These are phyloP conservation scores for Labeo catla DNA, from an alignment of 2,113 vertebrate genomes.

Conservation along the genomic window DNA sequence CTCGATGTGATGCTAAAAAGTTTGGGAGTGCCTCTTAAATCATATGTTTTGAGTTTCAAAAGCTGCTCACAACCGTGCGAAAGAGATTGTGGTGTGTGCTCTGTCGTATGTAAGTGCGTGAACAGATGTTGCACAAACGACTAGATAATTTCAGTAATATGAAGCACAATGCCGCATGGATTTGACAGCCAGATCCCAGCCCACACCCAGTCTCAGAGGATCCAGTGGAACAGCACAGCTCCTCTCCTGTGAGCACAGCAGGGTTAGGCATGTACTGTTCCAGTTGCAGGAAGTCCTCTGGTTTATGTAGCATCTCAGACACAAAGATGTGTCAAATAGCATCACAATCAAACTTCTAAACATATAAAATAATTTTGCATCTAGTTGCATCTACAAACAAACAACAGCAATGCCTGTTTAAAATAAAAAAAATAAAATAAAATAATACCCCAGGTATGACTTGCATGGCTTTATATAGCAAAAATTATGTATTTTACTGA, in stretches of 20 bases:
- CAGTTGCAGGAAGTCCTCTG: constrained; percentile 52
- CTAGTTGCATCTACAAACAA: neutral
- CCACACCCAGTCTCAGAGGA: constrained; percentile 34
- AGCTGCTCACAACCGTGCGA: constrained; percentile 28
- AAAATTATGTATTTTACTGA: too few relatives aligned
- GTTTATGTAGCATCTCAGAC: constrained; percentile 57
- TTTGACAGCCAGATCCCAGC: constrained; percentile 21
- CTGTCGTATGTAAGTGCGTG: constrained; percentile 37
- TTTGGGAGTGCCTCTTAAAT: constrained; percentile 46
- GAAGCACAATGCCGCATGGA: constrained; percentile 3
- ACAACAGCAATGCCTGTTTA: neutral
- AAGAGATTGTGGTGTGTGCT: constrained; percentile 22
- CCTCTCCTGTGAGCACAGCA: constrained; percentile 21
- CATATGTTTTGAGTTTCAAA: constrained; percentile 56
- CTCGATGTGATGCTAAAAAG: constrained; percentile 11
- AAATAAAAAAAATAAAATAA: too few relatives aligned
- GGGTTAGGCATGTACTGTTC: constrained; percentile 37
- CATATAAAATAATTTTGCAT: constrained; percentile 14
- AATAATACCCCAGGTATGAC: too few relatives aligned
- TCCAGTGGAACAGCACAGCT: neutral
- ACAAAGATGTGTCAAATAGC: neutral
- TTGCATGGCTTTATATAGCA: too few relatives aligned
- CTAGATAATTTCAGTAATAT: constrained; percentile 40
- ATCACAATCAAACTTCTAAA: constrained; percentile 38
- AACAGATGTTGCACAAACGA: constrained; percentile 44